phyloP scores from a whole-genome alignment of 2,888 invertebrate genomes.

The Lasius platythorax region DNA sequence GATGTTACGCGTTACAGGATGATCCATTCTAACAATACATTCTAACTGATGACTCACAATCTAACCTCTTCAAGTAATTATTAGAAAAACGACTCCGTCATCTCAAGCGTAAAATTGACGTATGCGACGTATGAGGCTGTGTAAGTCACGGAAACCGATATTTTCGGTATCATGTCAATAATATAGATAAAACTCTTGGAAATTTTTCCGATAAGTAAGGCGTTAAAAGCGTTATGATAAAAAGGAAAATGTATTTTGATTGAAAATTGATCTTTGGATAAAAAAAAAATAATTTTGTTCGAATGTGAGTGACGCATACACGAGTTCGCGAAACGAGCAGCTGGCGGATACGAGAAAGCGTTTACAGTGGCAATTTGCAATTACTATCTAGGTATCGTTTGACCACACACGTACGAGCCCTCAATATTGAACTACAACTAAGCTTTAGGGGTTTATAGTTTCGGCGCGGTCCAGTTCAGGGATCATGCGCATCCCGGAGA shows the following conservation, averaged over 20 bases:
- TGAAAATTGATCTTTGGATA: not conserved
- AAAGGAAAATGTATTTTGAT: not conserved
- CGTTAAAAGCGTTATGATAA: not conserved
- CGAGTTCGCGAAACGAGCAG: conserved; percentile 31
- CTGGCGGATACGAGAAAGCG: conserved; percentile 63
- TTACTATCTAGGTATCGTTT: conserved; percentile 79
- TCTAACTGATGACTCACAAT: not conserved
- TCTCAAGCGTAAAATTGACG: not conserved
- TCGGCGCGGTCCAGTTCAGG: conserved; percentile 73
- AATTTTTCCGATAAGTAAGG: not conserved
- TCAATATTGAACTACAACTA: conserved; percentile 66
- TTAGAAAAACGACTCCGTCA: not conserved
- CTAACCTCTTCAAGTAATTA: not conserved
- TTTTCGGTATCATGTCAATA: not conserved
- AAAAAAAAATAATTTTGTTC: not conserved
- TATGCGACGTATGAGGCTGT: not conserved
- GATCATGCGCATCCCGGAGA: conserved; percentile 57
- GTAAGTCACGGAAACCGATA: not conserved
- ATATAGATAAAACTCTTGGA: not conserved
- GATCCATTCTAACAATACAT: conserved; percentile 15
- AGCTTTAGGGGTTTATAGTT: conserved; percentile 77
- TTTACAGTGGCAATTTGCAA: conserved; percentile 82
- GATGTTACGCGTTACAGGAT: conserved; percentile 18
- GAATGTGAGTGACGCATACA: not conserved
- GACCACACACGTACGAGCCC: conserved; percentile 70